phyloP scores from a whole-genome alignment of 1,140 invertebrate species.

The Calycopis cecrops region DNA sequence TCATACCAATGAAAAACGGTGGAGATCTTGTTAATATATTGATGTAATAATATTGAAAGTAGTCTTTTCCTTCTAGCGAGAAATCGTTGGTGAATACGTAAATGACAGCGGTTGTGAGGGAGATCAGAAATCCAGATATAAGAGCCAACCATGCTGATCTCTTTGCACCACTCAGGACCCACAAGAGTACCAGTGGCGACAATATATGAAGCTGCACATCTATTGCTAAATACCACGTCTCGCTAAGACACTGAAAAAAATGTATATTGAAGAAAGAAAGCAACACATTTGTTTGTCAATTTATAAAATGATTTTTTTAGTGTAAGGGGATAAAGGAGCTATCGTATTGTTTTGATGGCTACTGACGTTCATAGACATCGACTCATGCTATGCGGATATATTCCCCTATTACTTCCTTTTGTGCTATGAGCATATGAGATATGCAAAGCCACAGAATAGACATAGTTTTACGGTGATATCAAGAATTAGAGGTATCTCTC shows the following conservation, averaged over 20 bases:
- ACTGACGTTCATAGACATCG: no score
- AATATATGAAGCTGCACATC: conserved; percentile 75
- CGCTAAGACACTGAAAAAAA: conserved; percentile 72
- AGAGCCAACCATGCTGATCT: conserved; percentile 34
- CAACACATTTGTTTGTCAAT: no score
- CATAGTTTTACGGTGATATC: no score
- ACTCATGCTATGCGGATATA: no score
- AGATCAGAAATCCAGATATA: conserved; percentile 19
- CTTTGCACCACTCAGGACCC: conserved; percentile 37
- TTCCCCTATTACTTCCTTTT: no score
- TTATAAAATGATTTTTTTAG: no score
- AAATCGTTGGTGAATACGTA: conserved; percentile 50
- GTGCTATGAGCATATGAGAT: no score
- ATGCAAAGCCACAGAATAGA: no score
- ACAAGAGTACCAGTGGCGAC: conserved; percentile 64
- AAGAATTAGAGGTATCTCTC: no score
- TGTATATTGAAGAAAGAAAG: neutral
- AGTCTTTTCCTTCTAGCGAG: conserved; percentile 19
- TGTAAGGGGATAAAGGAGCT: no score
- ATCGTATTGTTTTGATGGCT: no score
- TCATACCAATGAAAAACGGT: conserved; percentile 78
- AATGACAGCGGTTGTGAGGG: conserved; percentile 29
- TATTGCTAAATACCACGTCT: conserved; percentile 76
- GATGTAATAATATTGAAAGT: conserved; percentile 34
- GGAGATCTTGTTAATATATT: conserved; percentile 44